These are phyloP conservation scores for Aegypius monachus DNA, from an alignment of 2,113 vertebrate species.

Conservation along the genomic window DNA sequence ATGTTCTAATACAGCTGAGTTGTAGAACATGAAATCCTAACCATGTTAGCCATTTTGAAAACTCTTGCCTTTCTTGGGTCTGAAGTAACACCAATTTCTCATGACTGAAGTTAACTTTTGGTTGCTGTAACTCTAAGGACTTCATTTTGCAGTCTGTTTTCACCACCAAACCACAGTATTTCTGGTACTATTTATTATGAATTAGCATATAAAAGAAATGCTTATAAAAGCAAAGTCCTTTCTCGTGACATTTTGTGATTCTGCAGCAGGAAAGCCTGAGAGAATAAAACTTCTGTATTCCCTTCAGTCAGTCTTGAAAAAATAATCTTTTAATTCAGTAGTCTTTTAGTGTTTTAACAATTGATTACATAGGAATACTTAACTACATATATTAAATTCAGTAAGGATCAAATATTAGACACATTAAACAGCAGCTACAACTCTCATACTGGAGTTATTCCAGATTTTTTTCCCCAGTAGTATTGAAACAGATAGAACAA, in stretches of 20 bases:
- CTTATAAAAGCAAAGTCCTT: neutral
- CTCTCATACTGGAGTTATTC: neutral
- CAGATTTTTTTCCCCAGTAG: neutral
- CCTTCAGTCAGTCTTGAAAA: neutral
- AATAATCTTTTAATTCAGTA: constrained; percentile 9
- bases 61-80: neutral
- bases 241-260: neutral
- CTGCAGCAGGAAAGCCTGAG: neutral
- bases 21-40: too few relatives aligned
- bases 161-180: neutral
- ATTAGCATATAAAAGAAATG: neutral
- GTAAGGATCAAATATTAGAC: neutral
- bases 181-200: neutral
- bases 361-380: neutral
- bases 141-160: neutral
- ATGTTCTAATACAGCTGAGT: neutral
- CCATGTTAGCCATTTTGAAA: neutral
- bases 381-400: neutral
- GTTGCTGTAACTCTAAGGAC: neutral
- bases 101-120: neutral
- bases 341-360: neutral
- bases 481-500: neutral
- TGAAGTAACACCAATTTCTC: too few relatives aligned
- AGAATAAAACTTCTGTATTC: neutral
- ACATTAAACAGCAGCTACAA: neutral